Base-by-base conservation (phyloP, 2,113 vertebrate species). In the Typhlomys cinereus region DNA sequence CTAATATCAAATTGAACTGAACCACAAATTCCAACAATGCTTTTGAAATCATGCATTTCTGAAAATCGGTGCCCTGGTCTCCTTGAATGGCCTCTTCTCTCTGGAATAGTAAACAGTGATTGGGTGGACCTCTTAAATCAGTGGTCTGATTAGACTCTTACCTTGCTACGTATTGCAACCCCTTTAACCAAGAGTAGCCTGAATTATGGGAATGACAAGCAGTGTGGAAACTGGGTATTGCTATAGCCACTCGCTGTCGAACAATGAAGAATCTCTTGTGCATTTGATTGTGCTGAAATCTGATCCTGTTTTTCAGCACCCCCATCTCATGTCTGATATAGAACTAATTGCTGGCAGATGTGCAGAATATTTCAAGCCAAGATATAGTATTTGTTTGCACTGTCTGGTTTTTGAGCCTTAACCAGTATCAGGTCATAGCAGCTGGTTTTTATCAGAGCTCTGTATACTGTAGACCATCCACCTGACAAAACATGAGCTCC, bases 341-440 rank as follows among this genome's bases (percentile, higher is more conserved):
- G 95, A 97, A 94, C 89, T 99, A 99, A 99, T 99, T 98, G 98
- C 95, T 99, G 98, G 98, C 99, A 99, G 99, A 99, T 99, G 98
- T 98, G 96, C 96, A 76, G 94, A 97, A 94, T 96, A 97, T 98
- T 95, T 90, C 84, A 93, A 97, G 98, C 97, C 96, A 98, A 97
- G 97, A 98, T 98, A 97, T 98, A 98, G 85, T 95, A 96, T 99
- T 99, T 99, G 98, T 99, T 99, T 99, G 98, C 97, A 98, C 98
- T 98, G 98, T 98, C 98, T 98, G 98, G 98, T 98, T 99, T 99
- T 98, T 98, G 98, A 98, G 98, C 97, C 98, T 98, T 98, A 98
- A 98, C 98, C 96, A 98, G 97, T 98, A 98, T 98, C 98, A 97
- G 96, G 92, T 97, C 96, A 93, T 91, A 95, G 97, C 99, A 99